Conservation (phyloP, 2,888 invertebrate species). For the Amphipoea lucens region DNA sequence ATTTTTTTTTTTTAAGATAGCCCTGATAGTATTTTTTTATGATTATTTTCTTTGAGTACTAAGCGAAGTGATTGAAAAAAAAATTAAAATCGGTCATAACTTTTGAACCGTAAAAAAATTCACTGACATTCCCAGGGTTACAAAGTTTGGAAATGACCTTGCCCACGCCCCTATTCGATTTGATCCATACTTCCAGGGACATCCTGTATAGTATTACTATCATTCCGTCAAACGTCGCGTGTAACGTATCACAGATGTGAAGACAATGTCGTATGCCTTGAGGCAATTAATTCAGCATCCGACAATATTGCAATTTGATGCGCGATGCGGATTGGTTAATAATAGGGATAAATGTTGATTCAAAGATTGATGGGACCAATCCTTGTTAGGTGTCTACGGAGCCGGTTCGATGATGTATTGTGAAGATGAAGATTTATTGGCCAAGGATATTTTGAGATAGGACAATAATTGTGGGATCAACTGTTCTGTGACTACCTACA, state of each 20-base stretch:
- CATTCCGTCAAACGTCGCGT: conserved; percentile 1
- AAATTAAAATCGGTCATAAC: too few relatives aligned
- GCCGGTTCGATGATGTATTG: neutral
- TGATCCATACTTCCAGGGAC: too few relatives aligned
- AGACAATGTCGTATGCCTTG: conserved; percentile 32
- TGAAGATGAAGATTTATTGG: neutral
- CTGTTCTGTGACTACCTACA: too few relatives aligned
- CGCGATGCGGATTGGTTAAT: conserved; percentile 21
- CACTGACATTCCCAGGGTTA: too few relatives aligned
- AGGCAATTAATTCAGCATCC: conserved; percentile 45
- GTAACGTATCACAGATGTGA: conserved; percentile 32
- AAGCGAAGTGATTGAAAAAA: too few relatives aligned
- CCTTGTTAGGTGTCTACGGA: neutral
- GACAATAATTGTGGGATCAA: too few relatives aligned
- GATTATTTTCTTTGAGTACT: too few relatives aligned
- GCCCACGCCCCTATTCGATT: too few relatives aligned
- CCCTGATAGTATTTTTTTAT: too few relatives aligned
- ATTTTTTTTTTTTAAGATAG: too few relatives aligned
- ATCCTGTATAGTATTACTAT: neutral
- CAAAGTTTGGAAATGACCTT: too few relatives aligned
- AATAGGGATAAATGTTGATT: conserved; percentile 36
- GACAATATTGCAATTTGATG: conserved; percentile 45
- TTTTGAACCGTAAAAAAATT: too few relatives aligned
- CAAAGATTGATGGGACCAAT: conserved; percentile 33
- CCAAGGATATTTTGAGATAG: neutral